These are phyloP conservation scores for Aspidiotus destructor DNA, from an alignment of 2,888 invertebrate genomes.

Conservation along the genomic window DNA sequence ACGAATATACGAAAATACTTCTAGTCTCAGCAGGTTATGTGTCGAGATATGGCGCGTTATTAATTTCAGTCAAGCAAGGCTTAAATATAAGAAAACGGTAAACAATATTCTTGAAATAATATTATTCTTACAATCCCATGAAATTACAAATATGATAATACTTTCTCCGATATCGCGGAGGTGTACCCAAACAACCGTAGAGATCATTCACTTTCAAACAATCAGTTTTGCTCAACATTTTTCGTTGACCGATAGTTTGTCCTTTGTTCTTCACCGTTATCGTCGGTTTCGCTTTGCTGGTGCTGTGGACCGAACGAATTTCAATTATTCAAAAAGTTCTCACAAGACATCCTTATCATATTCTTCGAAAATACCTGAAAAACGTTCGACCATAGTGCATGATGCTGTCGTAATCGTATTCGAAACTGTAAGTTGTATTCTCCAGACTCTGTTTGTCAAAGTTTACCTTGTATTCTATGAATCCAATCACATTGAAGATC, in stretches of 20 bases:
- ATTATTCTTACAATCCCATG: slow-evolving; percentile 44
- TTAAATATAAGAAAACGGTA: neutral
- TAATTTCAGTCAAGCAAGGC: no score
- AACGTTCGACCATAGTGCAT: slow-evolving; percentile 67
- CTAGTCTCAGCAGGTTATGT: no score
- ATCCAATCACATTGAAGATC: neutral
- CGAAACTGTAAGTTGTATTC: slow-evolving; percentile 56
- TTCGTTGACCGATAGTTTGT: slow-evolving; percentile 52
- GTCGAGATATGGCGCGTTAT: no score
- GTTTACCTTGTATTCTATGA: slow-evolving; percentile 50
- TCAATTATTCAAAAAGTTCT: neutral
- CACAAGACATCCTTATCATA: neutral
- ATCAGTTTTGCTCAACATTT: slow-evolving; percentile 55
- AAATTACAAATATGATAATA: slow-evolving; percentile 50
- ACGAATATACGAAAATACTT: no score
- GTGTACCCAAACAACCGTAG: slow-evolving; percentile 51
- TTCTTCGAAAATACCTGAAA: slow-evolving; percentile 44
- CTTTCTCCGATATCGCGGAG: slow-evolving; percentile 44
- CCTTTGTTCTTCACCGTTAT: slow-evolving; percentile 51
- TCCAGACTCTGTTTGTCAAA: slow-evolving; percentile 56
- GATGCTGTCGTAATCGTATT: slow-evolving; percentile 66
- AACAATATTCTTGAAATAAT: neutral
- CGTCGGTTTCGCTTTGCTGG: slow-evolving; percentile 52
- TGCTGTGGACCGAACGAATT: slow-evolving; percentile 42
- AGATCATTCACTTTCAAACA: slow-evolving; percentile 58